Evolutionary conservation across 2,888 invertebrate species (phyloP).

Genomic region (Melieria omissa): DNA sequence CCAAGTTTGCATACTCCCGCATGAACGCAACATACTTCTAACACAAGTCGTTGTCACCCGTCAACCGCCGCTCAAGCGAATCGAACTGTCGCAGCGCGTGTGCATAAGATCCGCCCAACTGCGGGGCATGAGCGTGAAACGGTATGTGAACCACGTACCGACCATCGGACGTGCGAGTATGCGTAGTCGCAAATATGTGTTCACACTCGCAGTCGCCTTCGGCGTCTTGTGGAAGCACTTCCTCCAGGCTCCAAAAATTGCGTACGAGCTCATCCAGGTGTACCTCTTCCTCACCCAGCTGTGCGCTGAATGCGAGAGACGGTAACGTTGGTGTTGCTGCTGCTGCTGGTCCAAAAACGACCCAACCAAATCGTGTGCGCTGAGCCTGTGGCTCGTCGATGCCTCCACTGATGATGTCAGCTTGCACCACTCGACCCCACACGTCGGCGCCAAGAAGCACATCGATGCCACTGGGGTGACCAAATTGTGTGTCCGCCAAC

Average conservation of each 20-base stretch:
- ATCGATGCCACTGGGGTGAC: slow-evolving; percentile 42
- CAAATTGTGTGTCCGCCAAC: slow-evolving; percentile 20
- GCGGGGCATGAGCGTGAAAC: background rate
- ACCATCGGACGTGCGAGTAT: slow-evolving; percentile 9
- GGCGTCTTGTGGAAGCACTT: background rate
- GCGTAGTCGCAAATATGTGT: background rate
- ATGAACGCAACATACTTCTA: slow-evolving; percentile 22
- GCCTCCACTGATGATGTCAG: slow-evolving; percentile 20
- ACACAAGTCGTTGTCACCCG: slow-evolving; percentile 5
- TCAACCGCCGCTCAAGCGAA: slow-evolving; percentile 24
- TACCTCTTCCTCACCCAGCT: background rate
- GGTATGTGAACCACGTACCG: slow-evolving; percentile 17
- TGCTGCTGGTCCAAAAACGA: slow-evolving; percentile 37
- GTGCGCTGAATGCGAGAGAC: slow-evolving; percentile 6
- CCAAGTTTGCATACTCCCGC: slow-evolving; percentile 24
- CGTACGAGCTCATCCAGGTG: slow-evolving; percentile 32
- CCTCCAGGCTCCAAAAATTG: slow-evolving; percentile 38
- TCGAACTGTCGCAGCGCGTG: slow-evolving; percentile 19
- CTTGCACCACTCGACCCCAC: slow-evolving; percentile 25
- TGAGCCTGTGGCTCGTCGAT: slow-evolving; percentile 29
- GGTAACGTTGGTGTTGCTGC: background rate
- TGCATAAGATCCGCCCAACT: slow-evolving; percentile 21
- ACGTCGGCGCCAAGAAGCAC: slow-evolving; percentile 35
- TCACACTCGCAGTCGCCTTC: background rate
- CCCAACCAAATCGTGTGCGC: slow-evolving; percentile 34